A percentile compares a stretch with the other conserved stretches of the same genome.
These are phyloP conservation scores for Podiceps cristatus DNA, from an alignment of 2,113 vertebrate species.

Conservation along the genomic window DNA sequence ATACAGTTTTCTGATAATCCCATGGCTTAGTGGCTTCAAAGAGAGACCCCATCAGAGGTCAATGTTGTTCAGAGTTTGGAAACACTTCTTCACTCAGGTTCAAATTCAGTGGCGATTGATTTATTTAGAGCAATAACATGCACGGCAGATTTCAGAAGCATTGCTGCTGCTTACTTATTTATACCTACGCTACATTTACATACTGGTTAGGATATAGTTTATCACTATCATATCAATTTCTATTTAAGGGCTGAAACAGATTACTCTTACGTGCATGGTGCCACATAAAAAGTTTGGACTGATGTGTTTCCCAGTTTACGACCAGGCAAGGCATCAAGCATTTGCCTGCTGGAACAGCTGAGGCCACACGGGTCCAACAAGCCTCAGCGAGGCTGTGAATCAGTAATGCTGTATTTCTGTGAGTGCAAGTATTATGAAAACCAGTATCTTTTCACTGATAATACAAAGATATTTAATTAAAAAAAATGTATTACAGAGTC, in stretches of 20 bases:
- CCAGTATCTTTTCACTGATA: neutral
- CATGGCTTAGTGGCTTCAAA: neutral
- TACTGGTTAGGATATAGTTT: neutral
- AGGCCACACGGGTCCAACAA: neutral
- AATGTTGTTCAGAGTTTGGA: neutral
- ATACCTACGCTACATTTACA: neutral
- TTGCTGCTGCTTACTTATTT: neutral
- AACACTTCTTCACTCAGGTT: neutral
- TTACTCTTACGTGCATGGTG: neutral
- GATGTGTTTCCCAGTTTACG: neutral
- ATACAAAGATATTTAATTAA: neutral
- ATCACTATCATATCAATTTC: neutral
- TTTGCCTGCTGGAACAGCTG: neutral
- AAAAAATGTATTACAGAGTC: neutral
- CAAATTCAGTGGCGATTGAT: neutral
- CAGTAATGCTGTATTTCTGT: neutral
- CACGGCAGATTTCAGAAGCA: neutral
- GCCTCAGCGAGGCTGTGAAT: neutral
- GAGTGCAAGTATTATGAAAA: neutral
- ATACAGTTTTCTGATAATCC: neutral
- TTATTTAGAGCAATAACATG: neutral
- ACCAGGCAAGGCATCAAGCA: neutral
- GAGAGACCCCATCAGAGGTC: neutral
- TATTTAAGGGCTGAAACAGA: neutral
- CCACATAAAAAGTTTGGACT: neutral